Conservation (phyloP, 2,888 invertebrate species). For the Cryptus armator region DNA sequence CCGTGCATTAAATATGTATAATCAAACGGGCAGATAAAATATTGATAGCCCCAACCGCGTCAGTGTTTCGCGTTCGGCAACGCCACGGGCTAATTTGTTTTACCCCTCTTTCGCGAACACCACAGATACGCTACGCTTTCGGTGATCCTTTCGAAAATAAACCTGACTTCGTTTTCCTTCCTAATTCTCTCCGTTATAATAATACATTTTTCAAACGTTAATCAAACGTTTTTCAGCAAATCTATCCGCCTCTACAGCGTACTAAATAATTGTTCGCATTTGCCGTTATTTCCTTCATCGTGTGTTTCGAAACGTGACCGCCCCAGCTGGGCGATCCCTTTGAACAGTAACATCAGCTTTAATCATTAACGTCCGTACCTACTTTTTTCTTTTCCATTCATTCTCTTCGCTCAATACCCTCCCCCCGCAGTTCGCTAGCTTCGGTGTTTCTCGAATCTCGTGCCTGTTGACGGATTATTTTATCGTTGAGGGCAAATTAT, state of each 20-base stretch:
- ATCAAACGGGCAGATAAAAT: constrained; percentile 18
- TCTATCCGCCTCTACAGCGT: no score
- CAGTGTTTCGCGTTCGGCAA: constrained; percentile 8
- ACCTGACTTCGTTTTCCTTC: neutral
- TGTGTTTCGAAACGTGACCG: neutral
- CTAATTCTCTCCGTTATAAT: no score
- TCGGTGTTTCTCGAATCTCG: neutral
- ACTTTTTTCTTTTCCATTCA: constrained; percentile 2
- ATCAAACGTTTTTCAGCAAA: no score
- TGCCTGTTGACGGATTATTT: constrained; percentile 26
- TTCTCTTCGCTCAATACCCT: constrained; percentile 3
- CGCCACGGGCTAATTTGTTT: neutral
- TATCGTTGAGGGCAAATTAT: constrained; percentile 15
- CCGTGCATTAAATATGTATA: constrained; percentile 13
- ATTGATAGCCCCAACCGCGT: constrained; percentile 12
- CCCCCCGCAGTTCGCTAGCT: neutral
- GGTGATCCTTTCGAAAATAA: neutral
- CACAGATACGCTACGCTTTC: no score
- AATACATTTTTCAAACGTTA: no score
- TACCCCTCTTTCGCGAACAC: neutral
- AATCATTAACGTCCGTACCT: constrained; percentile 38
- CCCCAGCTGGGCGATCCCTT: neutral
- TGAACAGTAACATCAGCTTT: constrained; percentile 31
- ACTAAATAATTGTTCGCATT: no score
- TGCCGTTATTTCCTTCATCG: no score